Conservation (phyloP, 2,113 vertebrate species). For the Calyptommatus sinebrachiatus region DNA sequence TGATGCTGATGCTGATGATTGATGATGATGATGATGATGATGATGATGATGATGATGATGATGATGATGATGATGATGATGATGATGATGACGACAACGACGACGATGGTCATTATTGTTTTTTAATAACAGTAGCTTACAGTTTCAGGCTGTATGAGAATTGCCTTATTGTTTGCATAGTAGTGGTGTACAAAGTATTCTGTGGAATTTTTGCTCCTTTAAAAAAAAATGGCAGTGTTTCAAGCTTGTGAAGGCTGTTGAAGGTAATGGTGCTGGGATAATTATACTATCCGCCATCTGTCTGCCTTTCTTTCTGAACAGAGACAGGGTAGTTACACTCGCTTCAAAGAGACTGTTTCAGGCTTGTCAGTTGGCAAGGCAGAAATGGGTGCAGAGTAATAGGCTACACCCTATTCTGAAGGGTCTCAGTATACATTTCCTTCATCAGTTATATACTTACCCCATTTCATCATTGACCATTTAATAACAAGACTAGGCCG, state of each 20-base stretch:
- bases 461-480: conserved; percentile 59
- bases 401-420: conserved; percentile 44
- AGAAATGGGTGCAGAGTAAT: conserved; percentile 48
- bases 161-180: conserved; percentile 57
- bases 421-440: conserved; percentile 55
- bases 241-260: conserved; percentile 43
- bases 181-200: conserved; percentile 46
- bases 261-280: conserved; percentile 57
- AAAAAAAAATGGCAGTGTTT: conserved; percentile 55
- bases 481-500: conserved; percentile 54
- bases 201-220: conserved; percentile 11
- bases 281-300: conserved; percentile 64
- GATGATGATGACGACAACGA: no score
- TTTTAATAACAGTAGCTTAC: conserved; percentile 40
- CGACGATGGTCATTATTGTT: no score
- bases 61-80: no score
- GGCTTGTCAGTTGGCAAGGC: conserved; percentile 60
- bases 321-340: conserved; percentile 56
- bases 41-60: no score
- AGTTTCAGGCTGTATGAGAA: conserved; percentile 61
- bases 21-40: no score
- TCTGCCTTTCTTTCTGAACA: conserved; percentile 36
- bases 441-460: conserved; percentile 61
- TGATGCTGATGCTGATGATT: no score
- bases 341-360: conserved; percentile 69